Percentiles rank a stretch among this genome's conserved stretches.
phyloP scores from a whole-genome alignment of 2,888 invertebrate genomes.

The Plebejus anna region DNA sequence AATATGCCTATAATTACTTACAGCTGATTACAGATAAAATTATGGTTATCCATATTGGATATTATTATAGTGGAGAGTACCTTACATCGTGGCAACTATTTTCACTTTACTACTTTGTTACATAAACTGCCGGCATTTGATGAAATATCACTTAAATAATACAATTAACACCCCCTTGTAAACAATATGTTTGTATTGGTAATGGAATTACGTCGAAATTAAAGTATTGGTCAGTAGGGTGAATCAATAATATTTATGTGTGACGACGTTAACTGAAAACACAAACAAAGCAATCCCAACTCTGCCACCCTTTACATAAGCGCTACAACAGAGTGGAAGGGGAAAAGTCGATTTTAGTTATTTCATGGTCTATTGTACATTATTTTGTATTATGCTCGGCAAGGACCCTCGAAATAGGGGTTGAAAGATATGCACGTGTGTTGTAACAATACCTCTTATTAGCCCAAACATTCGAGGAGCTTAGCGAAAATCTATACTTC shows the following conservation, averaged over 20 bases:
- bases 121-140: background rate
- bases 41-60: too few species aligned
- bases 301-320: background rate
- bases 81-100: background rate
- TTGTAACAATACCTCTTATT: conserved; percentile 39
- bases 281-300: background rate
- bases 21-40: too few species aligned
- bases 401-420: conserved; percentile 32
- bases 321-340: background rate
- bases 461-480: conserved; percentile 33
- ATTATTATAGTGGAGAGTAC: too few species aligned
- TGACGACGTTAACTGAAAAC: conserved; percentile 38
- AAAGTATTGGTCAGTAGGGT: conserved; percentile 55
- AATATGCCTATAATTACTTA: too few species aligned
- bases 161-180: conserved; percentile 18
- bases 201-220: conserved; percentile 58
- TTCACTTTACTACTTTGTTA: background rate
- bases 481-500: conserved; percentile 11
- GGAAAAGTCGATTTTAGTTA: conserved; percentile 15
- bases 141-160: conserved; percentile 18
- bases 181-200: conserved; percentile 59
- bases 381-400: conserved; percentile 31
- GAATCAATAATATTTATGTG: conserved; percentile 62
- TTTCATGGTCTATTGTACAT: conserved; percentile 28
- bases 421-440: conserved; percentile 44